Evolutionary conservation across 2,113 vertebrate species (phyloP).

Genomic region (Callipepla californica): DNA sequence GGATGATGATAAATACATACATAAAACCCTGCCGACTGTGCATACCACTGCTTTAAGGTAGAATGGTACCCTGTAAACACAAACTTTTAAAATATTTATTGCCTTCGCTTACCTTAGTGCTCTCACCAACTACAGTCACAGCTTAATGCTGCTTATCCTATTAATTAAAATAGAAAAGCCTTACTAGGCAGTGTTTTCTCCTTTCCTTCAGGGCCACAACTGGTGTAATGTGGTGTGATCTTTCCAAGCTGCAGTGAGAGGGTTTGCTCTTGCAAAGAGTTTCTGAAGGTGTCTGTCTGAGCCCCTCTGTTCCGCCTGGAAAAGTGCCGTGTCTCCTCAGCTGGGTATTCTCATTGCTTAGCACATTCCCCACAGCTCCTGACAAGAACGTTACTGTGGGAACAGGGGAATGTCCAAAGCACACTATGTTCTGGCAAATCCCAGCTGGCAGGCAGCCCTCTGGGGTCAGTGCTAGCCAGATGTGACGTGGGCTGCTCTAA

Average conservation of each 20-base stretch:
- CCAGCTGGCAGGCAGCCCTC: constrained; percentile 62
- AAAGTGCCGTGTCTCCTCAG: not conserved
- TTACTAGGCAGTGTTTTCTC: not conserved
- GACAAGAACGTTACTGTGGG: constrained; percentile 44
- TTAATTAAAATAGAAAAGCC: constrained; percentile 2
- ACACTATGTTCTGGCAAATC: constrained; percentile 67
- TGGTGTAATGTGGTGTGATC: not conserved
- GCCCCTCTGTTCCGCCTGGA: constrained; percentile 31
- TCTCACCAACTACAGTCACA: not conserved
- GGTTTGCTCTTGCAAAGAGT: not conserved
- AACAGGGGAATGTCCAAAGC: constrained; percentile 64
- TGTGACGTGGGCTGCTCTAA: constrained; percentile 39
- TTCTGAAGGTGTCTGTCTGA: not conserved
- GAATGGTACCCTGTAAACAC: not conserved
- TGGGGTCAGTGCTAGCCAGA: constrained; percentile 53
- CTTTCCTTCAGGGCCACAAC: not conserved
- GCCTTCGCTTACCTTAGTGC: not conserved
- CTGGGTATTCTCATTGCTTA: constrained; percentile 62
- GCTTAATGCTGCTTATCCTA: not conserved
- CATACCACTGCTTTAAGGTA: not conserved
- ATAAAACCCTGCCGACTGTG: not conserved
- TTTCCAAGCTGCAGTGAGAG: not conserved
- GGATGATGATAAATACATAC: not conserved
- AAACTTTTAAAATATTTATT: not conserved
- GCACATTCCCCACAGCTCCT: constrained; percentile 51